A percentile compares a stretch with the other conserved stretches of the same genome.
These are phyloP conservation scores for Ornithoptera alexandrae DNA, from an alignment of 2,888 invertebrate species.

Conservation along the genomic window DNA sequence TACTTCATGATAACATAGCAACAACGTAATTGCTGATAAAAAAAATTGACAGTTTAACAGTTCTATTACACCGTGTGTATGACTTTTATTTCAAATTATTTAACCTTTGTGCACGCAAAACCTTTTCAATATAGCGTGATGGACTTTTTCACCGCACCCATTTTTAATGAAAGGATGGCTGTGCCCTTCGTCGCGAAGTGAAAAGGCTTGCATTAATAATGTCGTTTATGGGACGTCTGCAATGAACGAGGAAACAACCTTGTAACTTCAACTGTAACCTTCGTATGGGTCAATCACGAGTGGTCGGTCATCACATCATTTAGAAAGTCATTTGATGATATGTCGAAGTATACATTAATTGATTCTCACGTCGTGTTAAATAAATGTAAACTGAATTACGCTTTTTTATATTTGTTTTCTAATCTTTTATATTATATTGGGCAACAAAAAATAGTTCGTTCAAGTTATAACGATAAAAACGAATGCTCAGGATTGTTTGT, in stretches of 20 bases:
- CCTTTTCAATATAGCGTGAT: not conserved
- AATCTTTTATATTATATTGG: too few relatives aligned
- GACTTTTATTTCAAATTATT: not conserved
- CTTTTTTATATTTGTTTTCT: too few relatives aligned
- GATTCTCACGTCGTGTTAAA: not conserved
- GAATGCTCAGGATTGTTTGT: too few relatives aligned
- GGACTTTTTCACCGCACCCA: constrained; percentile 1
- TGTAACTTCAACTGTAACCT: constrained; percentile 11
- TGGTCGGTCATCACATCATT: not conserved
- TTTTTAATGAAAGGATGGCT: constrained; percentile 4
- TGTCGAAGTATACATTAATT: not conserved
- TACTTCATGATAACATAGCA: too few relatives aligned
- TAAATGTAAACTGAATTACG: not conserved
- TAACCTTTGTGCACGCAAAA: not conserved
- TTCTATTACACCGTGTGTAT: not conserved
- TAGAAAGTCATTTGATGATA: constrained; percentile 20
- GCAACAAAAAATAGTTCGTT: too few relatives aligned
- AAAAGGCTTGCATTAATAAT: constrained; percentile 20
- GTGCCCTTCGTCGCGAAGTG: constrained; percentile 8
- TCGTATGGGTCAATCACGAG: not conserved
- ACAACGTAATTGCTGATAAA: not conserved
- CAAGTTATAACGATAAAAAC: too few relatives aligned
- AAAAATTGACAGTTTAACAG: not conserved
- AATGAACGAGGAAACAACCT: constrained; percentile 18
- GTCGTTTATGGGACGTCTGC: constrained; percentile 13